Base-by-base conservation (phyloP, 2,888 invertebrate species). In the Trichogramma evanescens region DNA sequence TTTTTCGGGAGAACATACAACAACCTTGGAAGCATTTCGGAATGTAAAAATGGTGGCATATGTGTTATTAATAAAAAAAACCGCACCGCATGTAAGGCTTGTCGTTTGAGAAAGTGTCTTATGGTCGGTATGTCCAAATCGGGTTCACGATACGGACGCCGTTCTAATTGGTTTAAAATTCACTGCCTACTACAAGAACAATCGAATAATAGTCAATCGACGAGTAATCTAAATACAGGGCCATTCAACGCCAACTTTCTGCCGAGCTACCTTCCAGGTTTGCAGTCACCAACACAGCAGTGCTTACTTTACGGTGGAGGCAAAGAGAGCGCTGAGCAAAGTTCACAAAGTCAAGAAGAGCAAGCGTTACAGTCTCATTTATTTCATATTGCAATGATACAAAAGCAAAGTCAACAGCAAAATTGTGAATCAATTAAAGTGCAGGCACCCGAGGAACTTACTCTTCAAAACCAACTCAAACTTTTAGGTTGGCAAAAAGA, bases 151-250 rank as follows among this genome's bases (percentile, higher is more conserved):
- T 94, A 93, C 75, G 94, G 94, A 0, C 82, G 93, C 40, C 82
- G 93, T 56, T 93, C 93, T 54, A 94, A 94, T 79, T 94, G 93
- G 93, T 94, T 94, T 82, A 94, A 94, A 80, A 93, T 93, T 68
- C 93, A 93, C 75, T 93, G 93, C 73, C 82, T 93, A 2, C 83
- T 93, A 1, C 91, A 93, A 77, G 91, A 92, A 71, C 91, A 92
- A 71, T 73, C 76, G 13, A 76, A 74, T 61, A 70, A 69, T 0
- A 63, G 50, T 10, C 72, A 72, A 58, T 67, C 40, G 46, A 58
- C 50, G 6, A 62, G 64, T 13, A 39, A 65, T 0, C 52, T 69
- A 0, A 69, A 66, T 0, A 58, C 67, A 0, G 66, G 71, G 6
- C 70, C 71, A 0, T 75, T 74, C 52, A 72, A 69, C 0, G 62